phyloP scores from a whole-genome alignment of 2,113 vertebrate species.

The Oreotrochilus melanogaster region DNA sequence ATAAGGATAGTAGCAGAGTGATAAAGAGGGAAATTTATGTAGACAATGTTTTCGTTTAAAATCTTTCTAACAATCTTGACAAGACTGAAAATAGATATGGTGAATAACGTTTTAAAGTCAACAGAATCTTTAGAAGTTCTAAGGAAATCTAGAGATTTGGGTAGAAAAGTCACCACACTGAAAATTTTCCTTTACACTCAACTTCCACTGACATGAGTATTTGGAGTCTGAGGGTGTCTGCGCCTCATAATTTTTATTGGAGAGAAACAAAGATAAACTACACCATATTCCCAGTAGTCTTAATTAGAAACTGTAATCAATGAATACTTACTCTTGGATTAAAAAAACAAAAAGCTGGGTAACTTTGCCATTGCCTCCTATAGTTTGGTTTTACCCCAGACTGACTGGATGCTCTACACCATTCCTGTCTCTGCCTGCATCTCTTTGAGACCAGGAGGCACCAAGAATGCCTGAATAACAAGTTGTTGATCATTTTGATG shows the following conservation, averaged over 20 bases:
- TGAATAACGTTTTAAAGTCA: neutral
- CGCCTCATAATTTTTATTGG: neutral
- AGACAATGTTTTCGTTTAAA: neutral
- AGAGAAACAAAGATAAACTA: neutral
- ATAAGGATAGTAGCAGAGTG: neutral
- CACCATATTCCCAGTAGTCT: neutral
- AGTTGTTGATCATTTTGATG: neutral
- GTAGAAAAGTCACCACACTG: neutral
- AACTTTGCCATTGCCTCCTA: neutral
- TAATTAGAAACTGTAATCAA: neutral
- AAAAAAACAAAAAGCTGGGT: neutral
- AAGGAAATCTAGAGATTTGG: neutral
- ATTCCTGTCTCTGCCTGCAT: neutral
- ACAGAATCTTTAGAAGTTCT: neutral
- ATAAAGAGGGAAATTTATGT: neutral
- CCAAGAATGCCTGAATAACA: neutral
- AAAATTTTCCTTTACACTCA: neutral
- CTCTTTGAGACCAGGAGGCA: neutral
- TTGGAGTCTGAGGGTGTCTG: neutral
- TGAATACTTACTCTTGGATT: neutral
- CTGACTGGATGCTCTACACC: neutral
- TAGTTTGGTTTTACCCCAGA: neutral
- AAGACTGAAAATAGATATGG: neutral
- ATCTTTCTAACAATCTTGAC: neutral
- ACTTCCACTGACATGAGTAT: neutral